Percentiles rank a stretch among this genome's conserved stretches.
Evolutionary conservation across 35 echinoderm and acorn worm genomes (phyloP).

Genomic region (Lytechinus pictus): DNA sequence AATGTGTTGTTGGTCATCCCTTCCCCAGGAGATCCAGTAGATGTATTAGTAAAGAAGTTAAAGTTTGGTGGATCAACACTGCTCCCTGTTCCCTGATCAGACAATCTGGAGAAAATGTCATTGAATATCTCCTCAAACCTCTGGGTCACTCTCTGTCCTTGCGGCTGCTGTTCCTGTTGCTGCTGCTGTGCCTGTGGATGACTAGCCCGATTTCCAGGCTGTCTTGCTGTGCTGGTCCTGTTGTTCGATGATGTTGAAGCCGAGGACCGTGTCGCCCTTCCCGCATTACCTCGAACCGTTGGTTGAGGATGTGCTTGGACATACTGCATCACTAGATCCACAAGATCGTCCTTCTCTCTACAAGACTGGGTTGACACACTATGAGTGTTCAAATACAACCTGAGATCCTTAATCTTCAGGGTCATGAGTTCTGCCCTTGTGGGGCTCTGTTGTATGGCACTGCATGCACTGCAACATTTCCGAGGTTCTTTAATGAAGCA

Average conservation of each 20-base stretch:
- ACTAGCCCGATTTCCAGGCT: not conserved
- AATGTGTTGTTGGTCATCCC: not conserved
- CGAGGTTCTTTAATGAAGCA: slow-evolving; percentile 61
- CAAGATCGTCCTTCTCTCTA: slow-evolving; percentile 62
- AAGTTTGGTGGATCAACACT: slow-evolving; percentile 48
- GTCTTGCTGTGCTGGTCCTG: not conserved
- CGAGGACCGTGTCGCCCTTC: not conserved
- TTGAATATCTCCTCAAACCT: slow-evolving; percentile 25
- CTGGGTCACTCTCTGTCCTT: not conserved
- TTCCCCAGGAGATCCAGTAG: not conserved
- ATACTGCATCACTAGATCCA: slow-evolving; percentile 60
- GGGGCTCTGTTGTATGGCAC: slow-evolving; percentile 9
- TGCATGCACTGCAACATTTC: slow-evolving; percentile 45
- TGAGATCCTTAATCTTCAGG: slow-evolving; percentile 60
- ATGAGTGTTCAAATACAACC: slow-evolving; percentile 38
- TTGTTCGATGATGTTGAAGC: not conserved
- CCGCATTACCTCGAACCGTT: not conserved
- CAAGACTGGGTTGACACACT: slow-evolving; percentile 60
- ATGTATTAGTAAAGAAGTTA: not conserved
- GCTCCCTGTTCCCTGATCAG: not conserved
- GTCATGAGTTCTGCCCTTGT: slow-evolving; percentile 26
- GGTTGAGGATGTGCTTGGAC: not conserved
- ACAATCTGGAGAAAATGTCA: not conserved
- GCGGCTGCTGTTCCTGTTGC: not conserved
- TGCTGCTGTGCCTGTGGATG: slow-evolving; percentile 25